Evolutionary conservation across 2,888 invertebrate genomes (phyloP), one percentile per base, ranked within the genome.

Genomic region (Leptogaster cylindrica): DNA sequence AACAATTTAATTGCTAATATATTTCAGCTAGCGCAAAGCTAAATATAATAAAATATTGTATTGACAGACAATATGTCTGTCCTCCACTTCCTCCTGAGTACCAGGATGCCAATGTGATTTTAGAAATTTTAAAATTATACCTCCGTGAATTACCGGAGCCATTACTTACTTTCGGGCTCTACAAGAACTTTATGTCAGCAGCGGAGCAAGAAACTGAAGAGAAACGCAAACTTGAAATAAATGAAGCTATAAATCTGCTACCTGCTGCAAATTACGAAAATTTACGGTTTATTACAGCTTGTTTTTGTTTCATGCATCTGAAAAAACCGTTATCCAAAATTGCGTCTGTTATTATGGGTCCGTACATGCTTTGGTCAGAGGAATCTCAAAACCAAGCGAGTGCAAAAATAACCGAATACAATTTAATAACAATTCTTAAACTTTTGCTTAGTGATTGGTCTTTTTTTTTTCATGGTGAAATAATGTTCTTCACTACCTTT

Each of bases 311-410:
- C 75, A 83, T 98, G 73, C 88, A 88, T 73, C 85, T 89, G 70
- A 97, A 96, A 82, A 97, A 97, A 83, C 98, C 98, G 98, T 91
- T 90, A n/a, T 89, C 95, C 0, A 92, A 94, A 70, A 98, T 98
- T 82, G 86, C 98, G 76, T 95, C 97, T 14, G 97, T 98, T 76
- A 97, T 97, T 4, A 91, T 98, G 77, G 95, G 96, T 2, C 97
- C 97, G 0, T 97, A 97, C 83, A 85, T 98, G 70, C 85, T 98
- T 65, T 80, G 80, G 80, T 79, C 79, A 10, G 68, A 76, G 2
- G 76, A 76, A 71, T 74, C 77, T 0, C 76, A 76, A 3, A 79
- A 80, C 50, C 80, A 80, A 70, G 72, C 78, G 25, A 77, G 78
- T 2, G 78, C 92, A 76, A 93, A 94, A 88, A 89, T 89, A 76